Conservation (phyloP, 2,888 invertebrate species). For the Drosophila borealis region DNA sequence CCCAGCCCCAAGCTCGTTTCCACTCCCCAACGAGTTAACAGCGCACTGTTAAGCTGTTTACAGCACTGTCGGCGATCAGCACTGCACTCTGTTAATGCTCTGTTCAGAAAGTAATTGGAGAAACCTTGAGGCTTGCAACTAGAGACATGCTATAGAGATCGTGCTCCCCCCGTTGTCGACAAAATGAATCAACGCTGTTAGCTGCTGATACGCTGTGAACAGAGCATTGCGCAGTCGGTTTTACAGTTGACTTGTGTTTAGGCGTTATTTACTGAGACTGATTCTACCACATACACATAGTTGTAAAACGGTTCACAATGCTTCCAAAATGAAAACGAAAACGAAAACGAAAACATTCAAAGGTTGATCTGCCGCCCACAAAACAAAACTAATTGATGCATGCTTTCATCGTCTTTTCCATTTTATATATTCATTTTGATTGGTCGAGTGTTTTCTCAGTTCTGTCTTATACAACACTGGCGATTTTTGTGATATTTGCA, state of each 20-base stretch:
- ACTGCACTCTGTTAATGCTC: background rate
- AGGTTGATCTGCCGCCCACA: too few relatives aligned
- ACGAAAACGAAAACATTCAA: background rate
- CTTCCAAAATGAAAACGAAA: slow-evolving; percentile 14
- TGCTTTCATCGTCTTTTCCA: too few relatives aligned
- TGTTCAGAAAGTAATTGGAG: background rate
- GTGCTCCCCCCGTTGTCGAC: too few relatives aligned
- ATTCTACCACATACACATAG: slow-evolving; percentile 22
- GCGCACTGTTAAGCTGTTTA: slow-evolving; percentile 11
- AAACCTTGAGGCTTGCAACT: too few relatives aligned
- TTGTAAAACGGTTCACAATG: slow-evolving; percentile 19
- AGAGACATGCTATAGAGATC: too few relatives aligned
- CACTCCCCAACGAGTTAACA: slow-evolving; percentile 4
- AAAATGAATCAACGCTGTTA: too few relatives aligned
- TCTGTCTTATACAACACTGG: too few relatives aligned
- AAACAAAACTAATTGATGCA: too few relatives aligned
- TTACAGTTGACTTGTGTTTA: background rate
- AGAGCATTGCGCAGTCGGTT: background rate
- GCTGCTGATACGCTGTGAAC: too few relatives aligned
- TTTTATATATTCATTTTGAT: too few relatives aligned
- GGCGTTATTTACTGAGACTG: slow-evolving; percentile 41
- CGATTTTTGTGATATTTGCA: too few relatives aligned
- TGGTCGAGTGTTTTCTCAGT: too few relatives aligned
- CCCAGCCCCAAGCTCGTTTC: background rate
- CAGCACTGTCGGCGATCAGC: background rate